A percentile compares a stretch with the other conserved stretches of the same genome.
Evolutionary conservation across 2,888 invertebrate species (phyloP).

Genomic region (Dinocampus coccinellae): DNA sequence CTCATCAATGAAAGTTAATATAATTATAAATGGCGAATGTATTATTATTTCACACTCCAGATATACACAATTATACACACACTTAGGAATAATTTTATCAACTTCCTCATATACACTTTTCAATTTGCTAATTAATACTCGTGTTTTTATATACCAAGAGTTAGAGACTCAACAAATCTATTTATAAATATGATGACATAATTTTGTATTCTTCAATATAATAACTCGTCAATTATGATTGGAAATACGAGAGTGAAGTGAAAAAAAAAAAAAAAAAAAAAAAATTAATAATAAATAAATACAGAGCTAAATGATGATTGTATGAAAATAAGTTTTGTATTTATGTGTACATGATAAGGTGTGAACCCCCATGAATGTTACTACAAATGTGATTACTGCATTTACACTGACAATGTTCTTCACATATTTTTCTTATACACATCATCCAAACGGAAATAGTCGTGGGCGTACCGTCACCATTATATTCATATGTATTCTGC

Average conservation of each 20-base stretch:
- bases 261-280: not conserved
- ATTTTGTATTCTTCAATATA: constrained; percentile 8
- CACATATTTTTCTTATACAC: not conserved
- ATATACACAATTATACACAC: too few relatives aligned
- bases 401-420: not conserved
- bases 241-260: not conserved
- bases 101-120: not conserved
- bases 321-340: not conserved
- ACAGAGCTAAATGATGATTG: not conserved
- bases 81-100: not conserved
- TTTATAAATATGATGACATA: constrained; percentile 18
- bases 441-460: constrained; percentile 1
- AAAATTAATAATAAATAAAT: not conserved
- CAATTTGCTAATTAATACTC: not conserved
- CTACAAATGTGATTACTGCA: constrained; percentile 4
- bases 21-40: not conserved
- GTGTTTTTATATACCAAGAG: not conserved
- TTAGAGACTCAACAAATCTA: not conserved
- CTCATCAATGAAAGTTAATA: not conserved
- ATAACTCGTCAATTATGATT: not conserved
- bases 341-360: not conserved
- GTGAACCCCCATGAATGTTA: constrained; percentile 3
- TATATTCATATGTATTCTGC: not conserved
- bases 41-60: too few relatives aligned
- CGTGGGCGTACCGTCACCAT: not conserved